These are phyloP conservation scores for Chinchilla lanigera DNA, from an alignment of 2,113 vertebrate species.

Conservation along the genomic window DNA sequence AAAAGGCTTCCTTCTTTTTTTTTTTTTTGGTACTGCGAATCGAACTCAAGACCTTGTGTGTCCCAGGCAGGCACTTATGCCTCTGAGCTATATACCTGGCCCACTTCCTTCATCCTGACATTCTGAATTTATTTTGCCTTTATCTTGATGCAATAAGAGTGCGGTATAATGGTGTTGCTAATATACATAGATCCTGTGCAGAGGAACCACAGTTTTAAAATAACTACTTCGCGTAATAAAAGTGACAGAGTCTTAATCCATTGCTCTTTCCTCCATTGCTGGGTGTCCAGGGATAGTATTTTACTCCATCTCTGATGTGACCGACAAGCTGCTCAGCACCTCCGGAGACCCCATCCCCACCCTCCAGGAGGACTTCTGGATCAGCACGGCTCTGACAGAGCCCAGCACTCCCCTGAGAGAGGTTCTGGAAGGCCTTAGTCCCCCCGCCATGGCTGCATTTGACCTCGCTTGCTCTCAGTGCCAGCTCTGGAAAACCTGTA, in stretches of 20 bases:
- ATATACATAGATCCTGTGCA: background rate
- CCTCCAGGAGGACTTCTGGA: constrained; percentile 95
- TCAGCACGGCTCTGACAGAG: constrained; percentile 86
- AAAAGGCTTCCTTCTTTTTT: background rate
- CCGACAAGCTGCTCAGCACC: constrained; percentile 93
- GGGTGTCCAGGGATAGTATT: constrained; percentile 93
- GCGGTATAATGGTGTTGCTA: background rate
- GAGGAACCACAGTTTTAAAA: background rate
- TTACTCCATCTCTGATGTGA: constrained; percentile 98
- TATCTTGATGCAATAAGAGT: background rate
- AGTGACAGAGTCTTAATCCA: constrained; percentile 19
- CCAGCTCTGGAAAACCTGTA: constrained; percentile 96
- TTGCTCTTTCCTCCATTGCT: constrained; percentile 50
- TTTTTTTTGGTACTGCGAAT: too few species aligned
- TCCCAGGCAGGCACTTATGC: too few species aligned
- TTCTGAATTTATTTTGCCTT: background rate
- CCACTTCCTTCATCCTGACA: background rate
- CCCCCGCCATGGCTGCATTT: constrained; percentile 95
- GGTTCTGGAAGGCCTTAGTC: constrained; percentile 93
- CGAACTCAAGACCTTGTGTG: too few species aligned
- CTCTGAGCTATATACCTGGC: too few species aligned
- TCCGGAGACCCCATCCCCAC: constrained; percentile 89
- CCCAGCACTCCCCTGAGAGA: constrained; percentile 84
- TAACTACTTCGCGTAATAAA: background rate
- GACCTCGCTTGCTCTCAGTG: constrained; percentile 98